These are phyloP conservation scores for Drosophila helvetica DNA, from an alignment of 2,888 invertebrate genomes.

Conservation along the genomic window DNA sequence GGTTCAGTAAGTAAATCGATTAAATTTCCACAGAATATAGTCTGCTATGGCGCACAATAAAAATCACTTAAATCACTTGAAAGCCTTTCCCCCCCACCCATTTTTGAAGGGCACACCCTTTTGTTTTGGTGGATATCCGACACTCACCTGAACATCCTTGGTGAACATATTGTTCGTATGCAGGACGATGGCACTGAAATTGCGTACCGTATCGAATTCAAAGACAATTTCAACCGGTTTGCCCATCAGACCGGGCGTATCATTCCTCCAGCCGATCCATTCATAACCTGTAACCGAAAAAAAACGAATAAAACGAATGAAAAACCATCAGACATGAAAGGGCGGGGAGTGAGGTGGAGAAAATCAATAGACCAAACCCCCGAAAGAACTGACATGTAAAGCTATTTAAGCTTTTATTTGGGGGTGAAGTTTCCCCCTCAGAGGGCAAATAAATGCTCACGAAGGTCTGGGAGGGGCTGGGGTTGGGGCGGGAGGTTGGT, in stretches of 20 bases:
- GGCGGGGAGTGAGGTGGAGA: slow-evolving; percentile 11
- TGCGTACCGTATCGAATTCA: slow-evolving; percentile 90
- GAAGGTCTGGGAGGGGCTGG: slow-evolving; percentile 16
- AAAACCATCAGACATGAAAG: slow-evolving; percentile 40
- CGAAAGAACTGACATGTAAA: slow-evolving; percentile 65
- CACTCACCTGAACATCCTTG: slow-evolving; percentile 90
- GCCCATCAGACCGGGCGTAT: slow-evolving; percentile 86
- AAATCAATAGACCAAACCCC: slow-evolving; percentile 46
- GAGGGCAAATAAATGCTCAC: slow-evolving; percentile 67
- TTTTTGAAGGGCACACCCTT: neutral
- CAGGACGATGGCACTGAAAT: slow-evolving; percentile 90
- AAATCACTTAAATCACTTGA: neutral
- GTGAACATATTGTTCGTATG: slow-evolving; percentile 91
- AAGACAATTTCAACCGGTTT: slow-evolving; percentile 90
- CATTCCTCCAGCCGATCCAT: slow-evolving; percentile 93
- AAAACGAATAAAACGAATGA: slow-evolving; percentile 39
- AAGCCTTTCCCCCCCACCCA: no score
- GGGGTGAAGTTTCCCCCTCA: slow-evolving; percentile 55
- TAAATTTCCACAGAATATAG: neutral
- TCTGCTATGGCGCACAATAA: neutral
- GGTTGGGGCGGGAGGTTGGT: neutral
- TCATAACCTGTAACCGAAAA: slow-evolving; percentile 88
- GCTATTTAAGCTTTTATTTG: slow-evolving; percentile 67
- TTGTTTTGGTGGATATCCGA: neutral
- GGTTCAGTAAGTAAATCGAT: neutral